These are phyloP conservation scores for Aptenodytes forsteri DNA, from an alignment of 2,113 vertebrate genomes.

Conservation along the genomic window DNA sequence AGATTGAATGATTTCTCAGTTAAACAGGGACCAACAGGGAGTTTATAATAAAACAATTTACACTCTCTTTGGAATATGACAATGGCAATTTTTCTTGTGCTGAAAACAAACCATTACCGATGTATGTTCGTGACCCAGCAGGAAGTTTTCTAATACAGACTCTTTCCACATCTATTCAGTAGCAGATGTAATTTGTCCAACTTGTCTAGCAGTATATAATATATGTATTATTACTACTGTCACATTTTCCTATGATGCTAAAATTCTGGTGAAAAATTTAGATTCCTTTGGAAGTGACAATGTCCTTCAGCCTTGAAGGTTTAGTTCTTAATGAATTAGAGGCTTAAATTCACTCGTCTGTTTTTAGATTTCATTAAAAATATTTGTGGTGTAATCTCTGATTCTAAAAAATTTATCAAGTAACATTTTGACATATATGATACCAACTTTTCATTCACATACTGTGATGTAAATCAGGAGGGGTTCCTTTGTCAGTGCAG, in stretches of 20 bases:
- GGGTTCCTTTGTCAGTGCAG: neutral
- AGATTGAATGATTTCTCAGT: constrained; percentile 71
- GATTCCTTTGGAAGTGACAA: neutral
- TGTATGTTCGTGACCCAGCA: constrained; percentile 64
- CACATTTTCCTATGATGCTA: constrained; percentile 18
- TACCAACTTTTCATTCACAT: neutral
- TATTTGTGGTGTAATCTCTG: neutral
- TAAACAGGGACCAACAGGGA: constrained; percentile 70
- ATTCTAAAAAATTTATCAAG: neutral
- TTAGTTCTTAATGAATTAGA: neutral
- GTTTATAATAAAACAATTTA: constrained; percentile 78
- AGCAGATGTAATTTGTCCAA: constrained; percentile 43
- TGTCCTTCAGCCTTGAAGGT: neutral
- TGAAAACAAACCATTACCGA: constrained; percentile 73
- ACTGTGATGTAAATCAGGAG: neutral
- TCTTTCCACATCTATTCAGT: constrained; percentile 35
- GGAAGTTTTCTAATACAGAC: constrained; percentile 57
- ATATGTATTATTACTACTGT: constrained; percentile 52
- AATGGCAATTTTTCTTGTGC: constrained; percentile 73
- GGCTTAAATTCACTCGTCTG: neutral
- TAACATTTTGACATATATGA: neutral
- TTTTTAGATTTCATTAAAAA: neutral
- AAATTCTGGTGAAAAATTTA: constrained; percentile 17
- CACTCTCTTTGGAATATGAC: constrained; percentile 72
- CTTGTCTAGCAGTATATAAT: constrained; percentile 41